Conservation (phyloP, 92 coral and sea anemone genomes). For the Porites divaricata region DNA sequence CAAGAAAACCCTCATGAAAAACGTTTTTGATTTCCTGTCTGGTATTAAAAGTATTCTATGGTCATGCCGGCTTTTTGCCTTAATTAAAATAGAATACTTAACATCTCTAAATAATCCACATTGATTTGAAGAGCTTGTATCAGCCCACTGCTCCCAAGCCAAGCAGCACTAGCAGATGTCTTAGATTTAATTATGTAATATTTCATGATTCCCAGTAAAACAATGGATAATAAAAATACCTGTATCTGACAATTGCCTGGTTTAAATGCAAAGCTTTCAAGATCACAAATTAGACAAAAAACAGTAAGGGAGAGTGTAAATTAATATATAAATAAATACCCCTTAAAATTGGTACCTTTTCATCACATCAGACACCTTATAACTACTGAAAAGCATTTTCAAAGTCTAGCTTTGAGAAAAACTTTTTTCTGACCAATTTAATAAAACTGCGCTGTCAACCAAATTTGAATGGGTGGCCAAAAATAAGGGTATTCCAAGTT, state of each 20-base stretch:
- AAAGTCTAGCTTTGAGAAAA: not conserved
- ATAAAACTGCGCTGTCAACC: too few species aligned
- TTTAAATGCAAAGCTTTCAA: not conserved
- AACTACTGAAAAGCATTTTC: too few species aligned
- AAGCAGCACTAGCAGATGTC: not conserved
- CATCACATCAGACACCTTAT: not conserved
- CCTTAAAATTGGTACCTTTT: too few species aligned
- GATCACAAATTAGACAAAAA: not conserved
- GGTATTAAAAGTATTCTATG: too few species aligned
- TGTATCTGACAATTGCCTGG: not conserved
- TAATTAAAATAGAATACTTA: too few species aligned
- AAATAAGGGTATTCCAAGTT: too few species aligned
- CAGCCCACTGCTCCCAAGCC: not conserved
- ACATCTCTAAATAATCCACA: too few species aligned
- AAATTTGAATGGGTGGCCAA: too few species aligned
- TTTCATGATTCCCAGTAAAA: not conserved
- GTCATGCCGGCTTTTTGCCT: too few species aligned
- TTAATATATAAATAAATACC: not conserved
- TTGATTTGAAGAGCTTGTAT: not conserved
- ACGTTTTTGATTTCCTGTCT: too few species aligned
- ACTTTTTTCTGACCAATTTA: too few species aligned
- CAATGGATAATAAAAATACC: slow-evolving; percentile 11
- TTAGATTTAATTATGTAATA: not conserved
- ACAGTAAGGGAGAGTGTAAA: not conserved
- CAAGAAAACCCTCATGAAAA: too few species aligned